A percentile compares a stretch with the other conserved stretches of the same genome.
Evolutionary conservation across 2,113 vertebrate genomes (phyloP).

Genomic region (Axis porcinus): DNA sequence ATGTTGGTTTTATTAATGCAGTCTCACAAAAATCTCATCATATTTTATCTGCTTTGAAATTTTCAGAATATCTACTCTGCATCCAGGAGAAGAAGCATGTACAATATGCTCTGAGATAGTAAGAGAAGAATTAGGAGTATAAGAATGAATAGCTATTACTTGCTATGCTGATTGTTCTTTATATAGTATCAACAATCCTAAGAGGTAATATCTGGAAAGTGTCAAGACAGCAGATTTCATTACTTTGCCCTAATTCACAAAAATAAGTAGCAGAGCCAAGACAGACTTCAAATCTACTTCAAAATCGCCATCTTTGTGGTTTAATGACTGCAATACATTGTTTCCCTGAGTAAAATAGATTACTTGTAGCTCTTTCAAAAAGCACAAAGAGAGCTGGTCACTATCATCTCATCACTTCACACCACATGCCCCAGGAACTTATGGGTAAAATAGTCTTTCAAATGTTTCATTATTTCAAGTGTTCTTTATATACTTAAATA

Average conservation of each 20-base stretch:
- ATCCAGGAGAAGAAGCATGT: neutral
- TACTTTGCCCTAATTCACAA: conserved; percentile 24
- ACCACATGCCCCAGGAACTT: neutral
- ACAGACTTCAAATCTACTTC: neutral
- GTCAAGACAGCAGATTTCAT: conserved; percentile 16
- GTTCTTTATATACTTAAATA: neutral
- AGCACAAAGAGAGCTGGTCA: neutral
- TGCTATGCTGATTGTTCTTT: neutral
- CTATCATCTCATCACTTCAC: neutral
- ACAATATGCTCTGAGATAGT: neutral
- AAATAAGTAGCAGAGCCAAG: neutral
- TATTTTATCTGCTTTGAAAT: neutral
- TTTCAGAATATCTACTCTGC: neutral
- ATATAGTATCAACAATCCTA: neutral
- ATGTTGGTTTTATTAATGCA: neutral
- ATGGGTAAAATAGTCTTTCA: neutral
- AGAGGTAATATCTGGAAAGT: neutral
- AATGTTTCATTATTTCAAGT: neutral
- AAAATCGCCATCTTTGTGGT: neutral
- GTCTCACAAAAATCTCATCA: neutral
- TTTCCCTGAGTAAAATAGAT: neutral
- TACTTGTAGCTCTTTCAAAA: neutral
- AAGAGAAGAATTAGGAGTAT: neutral
- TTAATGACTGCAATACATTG: neutral
- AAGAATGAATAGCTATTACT: neutral